Percentiles rank a stretch among this genome's conserved stretches.
Conservation (phyloP, 2,797 vertebrate genomes). For the Epinephelus coioides region DNA sequence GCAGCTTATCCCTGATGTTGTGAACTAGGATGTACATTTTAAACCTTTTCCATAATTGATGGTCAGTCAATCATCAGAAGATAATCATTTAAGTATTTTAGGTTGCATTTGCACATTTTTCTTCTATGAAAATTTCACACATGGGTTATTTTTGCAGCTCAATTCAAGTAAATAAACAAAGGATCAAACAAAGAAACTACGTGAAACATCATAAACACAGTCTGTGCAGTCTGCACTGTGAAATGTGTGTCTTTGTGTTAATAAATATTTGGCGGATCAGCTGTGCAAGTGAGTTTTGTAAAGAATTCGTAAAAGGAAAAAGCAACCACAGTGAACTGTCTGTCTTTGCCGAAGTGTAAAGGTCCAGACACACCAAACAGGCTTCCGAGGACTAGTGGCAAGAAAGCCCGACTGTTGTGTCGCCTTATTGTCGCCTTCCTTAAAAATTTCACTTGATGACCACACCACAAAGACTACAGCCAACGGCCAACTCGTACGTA, state of each 20-base stretch:
- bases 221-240: neutral
- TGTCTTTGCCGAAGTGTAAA: too few species aligned
- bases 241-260: neutral
- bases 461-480: too few species aligned
- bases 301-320: conserved; percentile 5
- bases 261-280: neutral
- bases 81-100: neutral
- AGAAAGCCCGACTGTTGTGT: too few species aligned
- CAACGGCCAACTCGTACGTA: too few species aligned
- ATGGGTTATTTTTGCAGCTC: neutral
- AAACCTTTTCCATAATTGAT: conserved; percentile 20
- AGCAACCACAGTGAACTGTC: neutral
- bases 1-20: conserved; percentile 62
- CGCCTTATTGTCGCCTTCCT: too few species aligned
- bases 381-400: too few species aligned
- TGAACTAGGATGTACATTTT: conserved; percentile 14
- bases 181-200: neutral
- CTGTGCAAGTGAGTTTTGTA: conserved; percentile 3
- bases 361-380: too few species aligned
- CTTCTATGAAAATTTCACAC: neutral
- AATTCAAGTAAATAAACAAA: neutral
- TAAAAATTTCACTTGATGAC: too few species aligned
- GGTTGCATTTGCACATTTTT: neutral
- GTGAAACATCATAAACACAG: neutral
- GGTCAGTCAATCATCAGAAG: too few species aligned